These are phyloP conservation scores for Cabera pusaria DNA, from an alignment of 2,888 invertebrate species.

Conservation along the genomic window DNA sequence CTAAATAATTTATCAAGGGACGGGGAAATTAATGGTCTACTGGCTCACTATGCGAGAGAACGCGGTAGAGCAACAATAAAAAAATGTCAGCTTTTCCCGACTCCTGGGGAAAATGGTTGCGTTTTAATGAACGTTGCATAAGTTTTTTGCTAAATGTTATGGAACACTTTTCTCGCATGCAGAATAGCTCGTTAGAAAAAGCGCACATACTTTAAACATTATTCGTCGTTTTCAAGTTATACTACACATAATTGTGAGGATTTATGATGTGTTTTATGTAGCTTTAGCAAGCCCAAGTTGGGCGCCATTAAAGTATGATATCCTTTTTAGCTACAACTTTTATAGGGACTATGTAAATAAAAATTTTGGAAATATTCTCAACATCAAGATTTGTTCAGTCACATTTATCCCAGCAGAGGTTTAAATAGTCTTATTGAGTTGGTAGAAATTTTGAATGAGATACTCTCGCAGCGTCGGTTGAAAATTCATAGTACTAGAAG, in stretches of 20 bases:
- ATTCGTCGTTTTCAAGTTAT: conserved; percentile 1
- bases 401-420: no score
- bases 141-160: conserved; percentile 11
- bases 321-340: no score
- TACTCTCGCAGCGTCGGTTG: no score
- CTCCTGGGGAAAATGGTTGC: conserved; percentile 11
- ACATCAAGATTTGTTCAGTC: no score
- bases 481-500: conserved; percentile 27
- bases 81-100: conserved; percentile 16
- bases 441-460: no score
- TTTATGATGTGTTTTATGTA: conserved; percentile 11
- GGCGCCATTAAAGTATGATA: conserved; percentile 23
- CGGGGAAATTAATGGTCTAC: conserved; percentile 51
- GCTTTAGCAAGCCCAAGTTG: conserved; percentile 19
- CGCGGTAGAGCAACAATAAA: conserved; percentile 15
- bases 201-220: conserved; percentile 2
- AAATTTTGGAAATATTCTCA: no score
- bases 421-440: no score
- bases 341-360: no score
- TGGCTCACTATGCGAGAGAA: conserved; percentile 37
- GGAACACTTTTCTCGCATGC: conserved; percentile 7
- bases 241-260: conserved; percentile 5
- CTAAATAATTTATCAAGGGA: conserved; percentile 54
- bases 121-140: conserved; percentile 15
- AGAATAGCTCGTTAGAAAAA: conserved; percentile 2